These are phyloP conservation scores for Cliona cf. orientalis DNA, from an alignment of 37 sponge, comb jelly and placozoan genomes.

Conservation along the genomic window DNA sequence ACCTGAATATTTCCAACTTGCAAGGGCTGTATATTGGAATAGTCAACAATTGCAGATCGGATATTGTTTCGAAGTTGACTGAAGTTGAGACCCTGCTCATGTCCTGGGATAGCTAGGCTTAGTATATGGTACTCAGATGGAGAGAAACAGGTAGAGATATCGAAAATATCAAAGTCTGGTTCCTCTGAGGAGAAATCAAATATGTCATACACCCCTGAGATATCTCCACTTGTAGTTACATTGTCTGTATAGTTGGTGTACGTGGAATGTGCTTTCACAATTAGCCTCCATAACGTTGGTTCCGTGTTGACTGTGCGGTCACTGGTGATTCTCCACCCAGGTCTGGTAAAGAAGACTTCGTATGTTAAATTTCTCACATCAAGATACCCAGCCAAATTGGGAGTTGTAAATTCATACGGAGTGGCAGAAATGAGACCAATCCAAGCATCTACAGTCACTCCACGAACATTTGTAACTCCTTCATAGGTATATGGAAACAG, in stretches of 20 bases:
- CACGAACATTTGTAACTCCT: conserved; percentile 50
- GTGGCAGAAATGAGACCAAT: background rate
- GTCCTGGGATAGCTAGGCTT: conserved; percentile 19
- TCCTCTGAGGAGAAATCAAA: conserved; percentile 12
- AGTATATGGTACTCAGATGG: conserved; percentile 6
- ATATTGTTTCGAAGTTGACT: conserved; percentile 17
- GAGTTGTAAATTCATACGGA: background rate
- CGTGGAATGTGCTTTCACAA: background rate
- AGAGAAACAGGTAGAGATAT: conserved; percentile 23
- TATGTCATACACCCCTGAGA: background rate
- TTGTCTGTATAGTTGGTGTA: conserved; percentile 2
- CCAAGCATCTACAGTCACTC: conserved; percentile 53
- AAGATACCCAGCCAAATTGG: conserved; percentile 5
- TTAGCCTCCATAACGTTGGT: conserved; percentile 5
- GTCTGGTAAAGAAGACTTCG: conserved; percentile 45
- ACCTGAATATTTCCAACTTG: conserved; percentile 56
- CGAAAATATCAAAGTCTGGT: conserved; percentile 58
- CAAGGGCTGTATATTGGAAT: conserved; percentile 28
- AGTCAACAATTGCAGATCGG: conserved; percentile 5
- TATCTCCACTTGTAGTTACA: background rate
- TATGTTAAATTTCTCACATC: conserved; percentile 6
- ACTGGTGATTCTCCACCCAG: conserved; percentile 8
- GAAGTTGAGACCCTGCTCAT: background rate
- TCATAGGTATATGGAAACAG: conserved; percentile 45
- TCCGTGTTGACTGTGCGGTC: conserved; percentile 10